These are phyloP conservation scores for Pseudonaja textilis DNA, from an alignment of 2,113 vertebrate genomes.

Conservation along the genomic window DNA sequence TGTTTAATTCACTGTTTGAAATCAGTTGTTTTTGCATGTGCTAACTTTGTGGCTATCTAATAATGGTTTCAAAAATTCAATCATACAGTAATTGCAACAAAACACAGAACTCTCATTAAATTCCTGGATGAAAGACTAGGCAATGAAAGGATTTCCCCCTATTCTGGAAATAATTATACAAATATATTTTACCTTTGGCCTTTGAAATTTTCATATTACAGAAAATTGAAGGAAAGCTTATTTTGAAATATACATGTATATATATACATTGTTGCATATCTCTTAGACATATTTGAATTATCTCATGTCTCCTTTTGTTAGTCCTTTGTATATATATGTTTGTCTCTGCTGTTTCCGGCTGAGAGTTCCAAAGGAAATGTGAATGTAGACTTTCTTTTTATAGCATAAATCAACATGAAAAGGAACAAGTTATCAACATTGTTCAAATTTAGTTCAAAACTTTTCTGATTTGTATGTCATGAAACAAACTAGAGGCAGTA, in stretches of 20 bases:
- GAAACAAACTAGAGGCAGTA: not conserved
- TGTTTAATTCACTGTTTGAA: not conserved
- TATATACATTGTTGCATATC: fast-evolving
- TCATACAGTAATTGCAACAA: not conserved
- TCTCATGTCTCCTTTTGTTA: not conserved
- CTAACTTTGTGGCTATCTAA: not conserved
- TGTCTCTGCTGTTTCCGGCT: conserved; percentile 63
- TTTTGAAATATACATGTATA: not conserved
- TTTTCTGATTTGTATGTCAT: not conserved
- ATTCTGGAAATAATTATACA: not conserved
- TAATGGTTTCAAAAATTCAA: not conserved
- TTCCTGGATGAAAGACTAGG: not conserved
- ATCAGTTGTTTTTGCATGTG: not conserved
- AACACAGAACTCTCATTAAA: not conserved
- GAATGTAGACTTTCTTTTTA: conserved; percentile 57
- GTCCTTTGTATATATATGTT: conserved; percentile 28
- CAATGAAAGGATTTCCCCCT: not conserved
- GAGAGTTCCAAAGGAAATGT: conserved; percentile 59
- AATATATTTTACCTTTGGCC: not conserved
- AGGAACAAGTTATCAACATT: conserved; percentile 7
- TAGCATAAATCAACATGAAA: conserved; percentile 30
- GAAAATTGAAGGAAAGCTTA: not conserved
- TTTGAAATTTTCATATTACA: not conserved
- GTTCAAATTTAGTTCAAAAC: not conserved
- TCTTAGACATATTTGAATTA: not conserved